Evolutionary conservation across 2,113 vertebrate species (phyloP), one percentile per base, ranked within the genome.

Genomic region (Carassius auratus): DNA sequence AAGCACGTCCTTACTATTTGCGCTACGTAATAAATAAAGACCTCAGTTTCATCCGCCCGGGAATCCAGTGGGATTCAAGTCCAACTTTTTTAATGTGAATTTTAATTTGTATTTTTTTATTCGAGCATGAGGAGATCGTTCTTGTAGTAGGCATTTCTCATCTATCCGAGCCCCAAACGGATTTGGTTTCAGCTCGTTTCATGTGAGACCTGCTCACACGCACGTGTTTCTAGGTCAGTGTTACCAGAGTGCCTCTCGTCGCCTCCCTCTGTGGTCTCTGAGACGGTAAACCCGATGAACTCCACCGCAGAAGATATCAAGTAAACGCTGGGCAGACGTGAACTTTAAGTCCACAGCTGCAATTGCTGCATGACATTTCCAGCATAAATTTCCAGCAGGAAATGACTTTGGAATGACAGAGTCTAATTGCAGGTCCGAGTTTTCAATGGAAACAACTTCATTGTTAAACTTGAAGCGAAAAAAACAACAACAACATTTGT

Each of bases 201-300:
- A 19, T 57, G 23, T 57, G 23, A 13, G 75, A 77, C 75, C 76
- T 36, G 26, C 52, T 77, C 76, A 57, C 26, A 55, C 33, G 23
- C 26, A 77, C 50, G 64, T 68, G 73, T 76, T 76, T 76, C 73
- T 76, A 76, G 73, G 45, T 48, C 73, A 76, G 73, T 76, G 73
- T 76, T 50, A 50, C n/a, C 73, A 76, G 73, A 6, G 45, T 76
- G 50, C 3, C 68, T 30, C 23, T 64, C 9, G 21, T 64, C 69
- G 38, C 36, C 69, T 19, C 38, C 38, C 30, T 30, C 30, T 30
- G 30, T n/a, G n/a, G n/a, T 30, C 38, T 75, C 45, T 23, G 45
- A 75, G 64, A 68, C 30, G 0, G 1, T 50, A 42, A 50, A 75
- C 73, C 73, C 38, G 45, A 45, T 50, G 73, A 75, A 75, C 73